Evolutionary conservation across 2,797 vertebrate species (phyloP), one percentile per base, ranked within the genome.

Genomic region (Enteromius paludinosus): DNA sequence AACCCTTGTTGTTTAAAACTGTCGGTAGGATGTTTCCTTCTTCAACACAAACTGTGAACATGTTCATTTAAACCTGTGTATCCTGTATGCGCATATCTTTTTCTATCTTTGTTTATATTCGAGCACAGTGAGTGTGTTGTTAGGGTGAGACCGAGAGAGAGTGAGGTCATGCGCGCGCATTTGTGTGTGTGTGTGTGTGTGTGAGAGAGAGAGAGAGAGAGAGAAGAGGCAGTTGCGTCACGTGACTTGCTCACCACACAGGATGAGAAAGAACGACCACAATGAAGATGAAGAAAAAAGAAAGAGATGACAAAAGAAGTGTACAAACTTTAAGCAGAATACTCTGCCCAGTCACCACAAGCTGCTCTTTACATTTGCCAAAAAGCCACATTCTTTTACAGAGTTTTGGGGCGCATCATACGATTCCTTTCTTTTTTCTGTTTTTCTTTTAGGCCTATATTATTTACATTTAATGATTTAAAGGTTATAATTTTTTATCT

Each of bases 171-270:
- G 56, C 4, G 10, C 23, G n/a, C 11, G 10, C 38, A 41, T 69
- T 2, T 38, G 30, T 41, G 30, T 68, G 3, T 41, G 18, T 41
- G 38, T 38, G 35, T 41, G 38, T 41, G 38, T 41, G 38, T 70
- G 7, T 41, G 54, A 11, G 54, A 68, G 38, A 66, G 14, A 35
- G 33, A 81, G 20, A 71, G n/a, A 75, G 45, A 77, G 15, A 52
- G 35, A 25, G 33, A 65, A 11, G 25, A 49, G 35, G 33, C 64
- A n/a, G 74, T 70, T 77, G 20, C 1, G 11, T 30, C 73, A 83
- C 5, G n/a, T 83, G 73, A 61, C 38, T 61, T 59, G 18, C n/a
- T 54, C 72, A 86, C 85, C 85, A 86, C 74, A 85, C 84, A 84
- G 84, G 86, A 87, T 86, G 71, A 86, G 25, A 85, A 49, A 54